phyloP scores from a whole-genome alignment of 2,888 invertebrate species.

The Ormyrus nitidulus region DNA sequence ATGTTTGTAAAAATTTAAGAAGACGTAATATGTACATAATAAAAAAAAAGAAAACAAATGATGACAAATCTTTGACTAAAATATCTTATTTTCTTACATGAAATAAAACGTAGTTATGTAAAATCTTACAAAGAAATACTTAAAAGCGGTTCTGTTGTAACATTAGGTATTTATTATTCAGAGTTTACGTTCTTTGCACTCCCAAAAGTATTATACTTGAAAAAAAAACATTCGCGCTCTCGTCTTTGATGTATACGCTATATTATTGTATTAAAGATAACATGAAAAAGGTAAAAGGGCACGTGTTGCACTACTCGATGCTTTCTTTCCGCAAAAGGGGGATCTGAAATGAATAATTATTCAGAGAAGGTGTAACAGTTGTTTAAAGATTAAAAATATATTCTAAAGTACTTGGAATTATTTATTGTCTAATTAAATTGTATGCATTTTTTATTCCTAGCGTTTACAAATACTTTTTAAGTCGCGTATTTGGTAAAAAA shows the following conservation, averaged over 20 bases:
- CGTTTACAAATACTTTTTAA: slow-evolving; percentile 40
- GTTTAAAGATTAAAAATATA: slow-evolving; percentile 22
- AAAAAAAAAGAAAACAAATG: slow-evolving; percentile 49
- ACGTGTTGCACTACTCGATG: not conserved
- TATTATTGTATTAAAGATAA: slow-evolving; percentile 51
- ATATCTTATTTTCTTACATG: slow-evolving; percentile 73
- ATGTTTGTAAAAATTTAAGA: slow-evolving; percentile 52
- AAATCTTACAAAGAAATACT: slow-evolving; percentile 53
- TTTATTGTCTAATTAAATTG: slow-evolving; percentile 40
- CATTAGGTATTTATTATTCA: slow-evolving; percentile 53
- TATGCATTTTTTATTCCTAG: slow-evolving; percentile 45
- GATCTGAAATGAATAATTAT: slow-evolving; percentile 16
- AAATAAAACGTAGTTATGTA: slow-evolving; percentile 70
- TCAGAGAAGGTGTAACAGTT: slow-evolving; percentile 14
- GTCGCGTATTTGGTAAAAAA: slow-evolving; percentile 36
- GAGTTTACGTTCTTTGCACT: slow-evolving; percentile 50
- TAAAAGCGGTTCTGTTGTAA: slow-evolving; percentile 52
- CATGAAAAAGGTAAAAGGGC: not conserved
- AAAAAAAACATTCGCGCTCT: slow-evolving; percentile 57
- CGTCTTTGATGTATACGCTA: slow-evolving; percentile 63
- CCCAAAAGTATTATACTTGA: slow-evolving; percentile 47
- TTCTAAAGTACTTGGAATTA: slow-evolving; percentile 34
- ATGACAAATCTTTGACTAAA: slow-evolving; percentile 69
- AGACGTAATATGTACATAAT: slow-evolving; percentile 69
- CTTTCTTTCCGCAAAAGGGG: slow-evolving; percentile 23